Conservation (phyloP, 2,888 invertebrate species). For the Antheraea assamensis region DNA sequence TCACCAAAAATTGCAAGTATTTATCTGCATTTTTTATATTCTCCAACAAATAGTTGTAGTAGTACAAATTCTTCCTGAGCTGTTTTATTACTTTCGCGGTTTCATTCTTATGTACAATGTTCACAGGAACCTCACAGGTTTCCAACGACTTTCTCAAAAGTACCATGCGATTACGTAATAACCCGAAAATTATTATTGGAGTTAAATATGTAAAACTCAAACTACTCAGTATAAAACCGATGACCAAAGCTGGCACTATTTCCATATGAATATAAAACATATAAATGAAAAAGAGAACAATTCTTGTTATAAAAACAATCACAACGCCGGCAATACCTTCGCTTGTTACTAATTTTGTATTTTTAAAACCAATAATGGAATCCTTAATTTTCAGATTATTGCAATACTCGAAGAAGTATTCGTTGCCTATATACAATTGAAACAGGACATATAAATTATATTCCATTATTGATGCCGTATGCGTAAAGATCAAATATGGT, state of each 20-base stretch:
- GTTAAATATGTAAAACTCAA: background rate
- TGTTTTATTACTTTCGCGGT: slow-evolving; percentile 12
- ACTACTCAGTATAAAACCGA: background rate
- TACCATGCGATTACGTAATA: slow-evolving; percentile 1
- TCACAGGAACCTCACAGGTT: slow-evolving; percentile 19
- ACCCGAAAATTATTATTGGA: background rate
- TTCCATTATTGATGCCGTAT: too few species aligned
- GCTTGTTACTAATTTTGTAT: background rate
- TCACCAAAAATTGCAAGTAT: background rate
- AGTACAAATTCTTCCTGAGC: slow-evolving; percentile 24
- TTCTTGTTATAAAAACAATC: background rate
- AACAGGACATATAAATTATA: too few species aligned
- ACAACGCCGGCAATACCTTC: background rate
- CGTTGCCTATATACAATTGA: too few species aligned
- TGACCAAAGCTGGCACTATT: too few species aligned
- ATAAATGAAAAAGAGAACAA: background rate
- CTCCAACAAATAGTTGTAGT: slow-evolving; percentile 27
- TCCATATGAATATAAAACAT: background rate
- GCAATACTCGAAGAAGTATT: too few species aligned
- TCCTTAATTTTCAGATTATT: too few species aligned
- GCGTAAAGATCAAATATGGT: too few species aligned
- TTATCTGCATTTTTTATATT: slow-evolving; percentile 6
- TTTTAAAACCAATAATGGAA: too few species aligned
- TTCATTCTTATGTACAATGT: slow-evolving; percentile 20
- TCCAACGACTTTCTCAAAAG: slow-evolving; percentile 20